Percentiles rank a stretch among this genome's conserved stretches.
Conservation (phyloP, 2,113 vertebrate species). For the Carettochelys insculpta region DNA sequence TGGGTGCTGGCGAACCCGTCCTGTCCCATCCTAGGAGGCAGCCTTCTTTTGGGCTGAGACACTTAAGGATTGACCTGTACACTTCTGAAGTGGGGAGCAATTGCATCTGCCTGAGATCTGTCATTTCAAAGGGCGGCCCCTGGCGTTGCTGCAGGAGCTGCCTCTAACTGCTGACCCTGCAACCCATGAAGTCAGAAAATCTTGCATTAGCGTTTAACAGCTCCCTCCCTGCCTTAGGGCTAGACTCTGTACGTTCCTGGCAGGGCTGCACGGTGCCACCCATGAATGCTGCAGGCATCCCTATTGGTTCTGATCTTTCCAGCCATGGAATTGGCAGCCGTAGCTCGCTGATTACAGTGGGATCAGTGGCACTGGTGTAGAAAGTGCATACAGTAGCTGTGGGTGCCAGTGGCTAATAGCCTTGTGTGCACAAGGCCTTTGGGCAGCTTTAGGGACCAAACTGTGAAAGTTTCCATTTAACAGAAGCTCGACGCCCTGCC, state of each 20-base stretch:
- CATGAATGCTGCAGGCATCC: neutral
- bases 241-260: neutral
- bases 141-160: neutral
- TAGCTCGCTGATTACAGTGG: neutral
- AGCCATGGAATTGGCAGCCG: neutral
- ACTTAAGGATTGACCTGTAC: neutral
- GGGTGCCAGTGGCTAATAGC: neutral
- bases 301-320: neutral
- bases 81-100: neutral
- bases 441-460: neutral
- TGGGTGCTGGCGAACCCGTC: neutral
- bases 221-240: accelerated
- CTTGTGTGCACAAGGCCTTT: neutral
- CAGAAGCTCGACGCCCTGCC: too few species aligned
- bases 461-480: neutral
- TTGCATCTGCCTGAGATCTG: neutral
- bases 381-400: neutral
- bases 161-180: neutral
- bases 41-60: neutral
- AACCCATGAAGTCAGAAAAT: neutral
- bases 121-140: neutral
- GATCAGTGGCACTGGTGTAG: neutral
- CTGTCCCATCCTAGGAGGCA: neutral
- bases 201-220: neutral
- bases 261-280: neutral